Conservation (phyloP, 2,113 vertebrate genomes). For the Menura novaehollandiae region DNA sequence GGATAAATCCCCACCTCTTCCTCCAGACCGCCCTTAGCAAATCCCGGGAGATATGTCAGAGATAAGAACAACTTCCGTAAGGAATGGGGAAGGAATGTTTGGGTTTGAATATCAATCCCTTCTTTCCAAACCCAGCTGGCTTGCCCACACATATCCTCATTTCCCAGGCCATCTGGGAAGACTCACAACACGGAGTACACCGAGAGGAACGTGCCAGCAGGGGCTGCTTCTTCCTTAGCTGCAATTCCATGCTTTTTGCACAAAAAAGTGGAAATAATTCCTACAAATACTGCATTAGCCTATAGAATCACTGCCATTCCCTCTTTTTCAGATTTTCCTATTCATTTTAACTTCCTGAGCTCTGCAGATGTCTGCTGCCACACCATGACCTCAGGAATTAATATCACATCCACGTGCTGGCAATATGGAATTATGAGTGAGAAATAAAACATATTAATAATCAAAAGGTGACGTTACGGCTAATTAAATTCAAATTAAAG, state of each 20-base stretch:
- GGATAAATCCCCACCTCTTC: not conserved
- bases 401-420: not conserved
- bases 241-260: not conserved
- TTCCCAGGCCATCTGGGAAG: not conserved
- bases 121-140: not conserved
- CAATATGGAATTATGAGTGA: not conserved
- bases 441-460: not conserved
- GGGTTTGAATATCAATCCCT: not conserved
- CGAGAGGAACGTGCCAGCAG: fast-evolving
- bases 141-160: not conserved
- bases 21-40: not conserved
- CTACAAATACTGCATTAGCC: not conserved
- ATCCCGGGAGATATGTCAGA: fast-evolving
- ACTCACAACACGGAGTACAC: too few species aligned
- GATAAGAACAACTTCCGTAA: not conserved
- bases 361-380: not conserved
- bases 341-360: not conserved
- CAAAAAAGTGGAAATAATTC: not conserved
- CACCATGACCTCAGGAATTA: not conserved
- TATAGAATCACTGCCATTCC: not conserved
- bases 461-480: not conserved
- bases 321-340: not conserved
- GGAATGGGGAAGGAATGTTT: not conserved
- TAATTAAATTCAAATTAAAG: not conserved
- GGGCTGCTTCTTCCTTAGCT: not conserved